Percentiles rank a stretch among this genome's conserved stretches.
Evolutionary conservation across 2,113 vertebrate genomes (phyloP).

Genomic region (Oryctolagus cuniculus): DNA sequence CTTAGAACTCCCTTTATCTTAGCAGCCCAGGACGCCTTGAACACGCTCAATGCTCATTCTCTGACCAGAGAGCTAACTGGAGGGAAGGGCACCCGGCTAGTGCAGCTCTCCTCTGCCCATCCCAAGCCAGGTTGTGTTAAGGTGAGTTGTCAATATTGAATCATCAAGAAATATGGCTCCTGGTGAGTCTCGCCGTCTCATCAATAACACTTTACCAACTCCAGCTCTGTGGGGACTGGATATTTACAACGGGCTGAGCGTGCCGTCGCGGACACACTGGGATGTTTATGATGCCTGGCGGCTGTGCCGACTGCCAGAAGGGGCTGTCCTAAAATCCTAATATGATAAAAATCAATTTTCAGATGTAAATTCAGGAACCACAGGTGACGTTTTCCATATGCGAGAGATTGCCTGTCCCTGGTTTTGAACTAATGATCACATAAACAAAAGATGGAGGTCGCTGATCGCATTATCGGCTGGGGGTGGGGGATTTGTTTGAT

Average conservation of each 20-base stretch:
- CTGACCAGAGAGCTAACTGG: conserved; percentile 9
- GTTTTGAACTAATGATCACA: conserved; percentile 87
- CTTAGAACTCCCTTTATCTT: conserved; percentile 68
- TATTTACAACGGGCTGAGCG: conserved; percentile 82
- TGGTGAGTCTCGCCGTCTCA: conserved; percentile 77
- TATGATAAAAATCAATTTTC: conserved; percentile 90
- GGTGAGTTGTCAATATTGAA: conserved; percentile 85
- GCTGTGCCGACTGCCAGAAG: conserved; percentile 82
- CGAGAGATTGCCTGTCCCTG: conserved; percentile 87
- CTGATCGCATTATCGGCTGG: conserved; percentile 80
- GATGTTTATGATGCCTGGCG: conserved; percentile 87
- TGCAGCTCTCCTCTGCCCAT: conserved; percentile 60
- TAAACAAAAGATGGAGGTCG: conserved; percentile 86
- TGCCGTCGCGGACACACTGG: conserved; percentile 82
- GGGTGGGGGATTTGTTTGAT: conserved; percentile 67
- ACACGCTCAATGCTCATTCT: conserved; percentile 27
- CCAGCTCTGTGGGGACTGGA: conserved; percentile 69
- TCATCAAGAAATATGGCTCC: conserved; percentile 82
- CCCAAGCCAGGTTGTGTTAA: conserved; percentile 76
- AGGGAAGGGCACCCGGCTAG: conserved; percentile 59
- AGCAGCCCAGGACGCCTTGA: conserved; percentile 13
- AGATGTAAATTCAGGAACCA: conserved; percentile 87
- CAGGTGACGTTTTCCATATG: conserved; percentile 86
- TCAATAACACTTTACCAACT: conserved; percentile 83
- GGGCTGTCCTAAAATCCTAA: conserved; percentile 86